Conservation (phyloP, 2,888 invertebrate species). For the Abscondita cerata region DNA sequence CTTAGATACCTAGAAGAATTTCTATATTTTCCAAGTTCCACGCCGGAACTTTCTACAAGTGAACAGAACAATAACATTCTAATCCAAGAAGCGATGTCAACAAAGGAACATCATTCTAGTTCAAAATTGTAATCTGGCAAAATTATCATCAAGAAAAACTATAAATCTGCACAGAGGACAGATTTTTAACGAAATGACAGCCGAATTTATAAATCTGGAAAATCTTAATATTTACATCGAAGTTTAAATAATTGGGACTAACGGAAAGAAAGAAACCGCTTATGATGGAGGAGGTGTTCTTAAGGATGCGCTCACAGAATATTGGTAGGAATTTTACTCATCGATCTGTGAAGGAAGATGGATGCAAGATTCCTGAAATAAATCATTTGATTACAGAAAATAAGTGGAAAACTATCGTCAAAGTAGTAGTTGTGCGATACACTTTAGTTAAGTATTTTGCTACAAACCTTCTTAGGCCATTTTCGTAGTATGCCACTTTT, state of each 20-base stretch:
- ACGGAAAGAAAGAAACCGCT: conserved; percentile 25
- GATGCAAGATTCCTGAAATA: conserved; percentile 28
- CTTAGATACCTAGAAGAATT: background rate
- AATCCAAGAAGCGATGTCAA: too few relatives aligned
- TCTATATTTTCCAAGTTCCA: background rate
- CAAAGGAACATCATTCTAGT: background rate
- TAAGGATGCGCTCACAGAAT: conserved; percentile 32
- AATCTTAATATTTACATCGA: conserved; percentile 16
- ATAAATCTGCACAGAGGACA: conserved; percentile 11
- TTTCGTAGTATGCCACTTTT: background rate
- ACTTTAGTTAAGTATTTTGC: too few relatives aligned
- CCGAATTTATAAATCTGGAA: conserved; percentile 8
- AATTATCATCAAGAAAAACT: background rate
- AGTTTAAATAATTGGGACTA: conserved; percentile 28
- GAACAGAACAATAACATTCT: too few relatives aligned
- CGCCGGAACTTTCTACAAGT: too few relatives aligned
- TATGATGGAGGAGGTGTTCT: conserved; percentile 33
- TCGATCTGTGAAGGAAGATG: conserved; percentile 15
- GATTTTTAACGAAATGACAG: conserved; percentile 12
- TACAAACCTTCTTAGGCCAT: conserved; percentile 15
- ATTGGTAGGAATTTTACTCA: conserved; percentile 27
- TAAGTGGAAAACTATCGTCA: conserved; percentile 28
- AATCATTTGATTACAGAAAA: conserved; percentile 17
- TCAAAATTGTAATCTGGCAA: background rate
- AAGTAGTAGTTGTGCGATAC: conserved; percentile 26